Percentiles rank a stretch among this genome's conserved stretches.
These are phyloP conservation scores for Phrynocephalus forsythii DNA, from an alignment of 2,797 vertebrate species.

Conservation along the genomic window DNA sequence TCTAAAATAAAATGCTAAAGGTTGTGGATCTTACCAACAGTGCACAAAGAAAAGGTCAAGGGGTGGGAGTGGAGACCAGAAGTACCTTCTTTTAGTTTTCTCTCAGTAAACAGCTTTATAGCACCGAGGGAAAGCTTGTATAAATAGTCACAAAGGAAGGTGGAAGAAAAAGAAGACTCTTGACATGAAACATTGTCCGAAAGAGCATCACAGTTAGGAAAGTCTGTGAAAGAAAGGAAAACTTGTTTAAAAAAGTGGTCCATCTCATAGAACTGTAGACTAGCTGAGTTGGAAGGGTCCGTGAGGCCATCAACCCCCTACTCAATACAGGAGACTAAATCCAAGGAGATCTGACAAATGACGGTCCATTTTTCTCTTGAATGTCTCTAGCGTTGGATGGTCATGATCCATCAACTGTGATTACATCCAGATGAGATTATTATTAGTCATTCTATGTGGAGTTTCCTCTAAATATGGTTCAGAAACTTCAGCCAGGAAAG, in stretches of 20 bases:
- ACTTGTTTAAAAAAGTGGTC: background rate
- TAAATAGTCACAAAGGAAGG: slow-evolving; percentile 93
- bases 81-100: slow-evolving; percentile 89
- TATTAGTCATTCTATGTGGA: background rate
- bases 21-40: background rate
- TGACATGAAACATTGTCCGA: slow-evolving; percentile 77
- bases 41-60: slow-evolving; percentile 17
- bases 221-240: slow-evolving; percentile 81
- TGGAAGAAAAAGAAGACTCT: slow-evolving; percentile 71
- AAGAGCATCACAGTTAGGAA: slow-evolving; percentile 83
- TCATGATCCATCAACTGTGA: background rate
- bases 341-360: too few species aligned
- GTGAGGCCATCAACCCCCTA: too few species aligned
- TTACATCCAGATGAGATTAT: background rate
- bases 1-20: slow-evolving; percentile 37
- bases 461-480: background rate
- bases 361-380: too few species aligned
- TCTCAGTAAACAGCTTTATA: slow-evolving; percentile 82
- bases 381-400: too few species aligned
- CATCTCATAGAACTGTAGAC: background rate
- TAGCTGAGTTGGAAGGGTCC: too few species aligned
- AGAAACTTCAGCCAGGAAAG: background rate
- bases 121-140: slow-evolving; percentile 83
- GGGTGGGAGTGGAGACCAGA: slow-evolving; percentile 18
- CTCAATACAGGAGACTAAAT: too few species aligned